A percentile compares a stretch with the other conserved stretches of the same genome.
Evolutionary conservation across 2,888 invertebrate species (phyloP).

Genomic region (Parnassius smintheus): DNA sequence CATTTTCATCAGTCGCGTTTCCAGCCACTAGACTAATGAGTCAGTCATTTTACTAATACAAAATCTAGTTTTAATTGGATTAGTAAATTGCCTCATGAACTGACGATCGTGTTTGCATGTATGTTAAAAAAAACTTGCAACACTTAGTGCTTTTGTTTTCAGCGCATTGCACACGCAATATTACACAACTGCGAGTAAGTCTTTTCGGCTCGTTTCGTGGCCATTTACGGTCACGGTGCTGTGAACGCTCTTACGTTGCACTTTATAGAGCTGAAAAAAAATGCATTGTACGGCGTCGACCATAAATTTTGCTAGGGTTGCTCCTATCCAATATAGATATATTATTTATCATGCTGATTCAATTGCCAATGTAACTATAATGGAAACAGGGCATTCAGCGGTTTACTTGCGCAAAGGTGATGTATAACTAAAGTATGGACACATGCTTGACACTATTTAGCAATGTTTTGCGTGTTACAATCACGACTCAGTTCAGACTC

Average conservation of each 20-base stretch:
- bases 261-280: conserved; percentile 17
- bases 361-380: too few species aligned
- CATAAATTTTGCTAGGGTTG: conserved; percentile 18
- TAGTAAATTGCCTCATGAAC: too few species aligned
- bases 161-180: background rate
- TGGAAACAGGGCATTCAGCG: too few species aligned
- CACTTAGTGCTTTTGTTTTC: conserved; percentile 1
- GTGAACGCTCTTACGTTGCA: conserved; percentile 7
- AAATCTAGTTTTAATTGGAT: too few species aligned
- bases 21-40: too few species aligned
- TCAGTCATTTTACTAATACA: too few species aligned
- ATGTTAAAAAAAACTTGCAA: background rate
- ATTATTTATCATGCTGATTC: background rate
- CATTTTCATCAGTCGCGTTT: too few species aligned
- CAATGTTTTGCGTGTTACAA: too few species aligned
- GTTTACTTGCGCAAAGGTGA: too few species aligned
- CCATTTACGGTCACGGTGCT: conserved; percentile 13
- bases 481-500: too few species aligned
- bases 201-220: conserved; percentile 18
- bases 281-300: conserved; percentile 17
- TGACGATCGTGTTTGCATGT: conserved; percentile 3
- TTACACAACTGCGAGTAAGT: conserved; percentile 7
- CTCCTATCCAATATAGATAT: background rate
- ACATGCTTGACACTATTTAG: too few species aligned
- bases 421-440: too few species aligned